phyloP scores from a whole-genome alignment of 2,888 invertebrate genomes.

The Rotaria socialis region DNA sequence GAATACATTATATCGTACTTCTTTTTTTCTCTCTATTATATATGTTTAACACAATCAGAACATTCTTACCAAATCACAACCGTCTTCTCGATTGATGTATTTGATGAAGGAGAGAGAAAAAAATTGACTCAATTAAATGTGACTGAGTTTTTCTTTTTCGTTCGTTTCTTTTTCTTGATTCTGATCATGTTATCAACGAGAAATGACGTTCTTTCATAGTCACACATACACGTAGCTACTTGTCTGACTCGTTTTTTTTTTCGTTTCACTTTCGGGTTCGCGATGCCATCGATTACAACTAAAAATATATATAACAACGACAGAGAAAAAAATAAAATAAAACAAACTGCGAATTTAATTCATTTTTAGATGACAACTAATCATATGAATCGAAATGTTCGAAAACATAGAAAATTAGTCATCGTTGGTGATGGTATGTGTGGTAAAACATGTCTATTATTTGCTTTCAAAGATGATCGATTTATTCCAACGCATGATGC shows the following conservation, averaged over 20 bases:
- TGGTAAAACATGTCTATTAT: constrained; percentile 42
- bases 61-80: too few species aligned
- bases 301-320: neutral
- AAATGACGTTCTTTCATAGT: neutral
- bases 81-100: neutral
- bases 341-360: neutral
- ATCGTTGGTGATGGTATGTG: constrained; percentile 43
- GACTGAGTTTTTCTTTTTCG: neutral
- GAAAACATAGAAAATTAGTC: constrained; percentile 36
- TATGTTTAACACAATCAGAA: too few species aligned
- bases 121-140: neutral
- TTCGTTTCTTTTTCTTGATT: neutral
- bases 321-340: neutral
- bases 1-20: too few species aligned
- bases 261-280: neutral
- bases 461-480: constrained; percentile 38
- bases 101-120: neutral
- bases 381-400: neutral
- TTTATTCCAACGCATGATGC: constrained; percentile 38
- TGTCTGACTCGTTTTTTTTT: neutral
- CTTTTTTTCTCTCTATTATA: too few species aligned
- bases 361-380: neutral
- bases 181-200: neutral
- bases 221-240: neutral
- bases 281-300: neutral